Evolutionary conservation across 1,140 invertebrate species (phyloP), one percentile per base, ranked within the genome.

Genomic region (Zaprionus africanus): DNA sequence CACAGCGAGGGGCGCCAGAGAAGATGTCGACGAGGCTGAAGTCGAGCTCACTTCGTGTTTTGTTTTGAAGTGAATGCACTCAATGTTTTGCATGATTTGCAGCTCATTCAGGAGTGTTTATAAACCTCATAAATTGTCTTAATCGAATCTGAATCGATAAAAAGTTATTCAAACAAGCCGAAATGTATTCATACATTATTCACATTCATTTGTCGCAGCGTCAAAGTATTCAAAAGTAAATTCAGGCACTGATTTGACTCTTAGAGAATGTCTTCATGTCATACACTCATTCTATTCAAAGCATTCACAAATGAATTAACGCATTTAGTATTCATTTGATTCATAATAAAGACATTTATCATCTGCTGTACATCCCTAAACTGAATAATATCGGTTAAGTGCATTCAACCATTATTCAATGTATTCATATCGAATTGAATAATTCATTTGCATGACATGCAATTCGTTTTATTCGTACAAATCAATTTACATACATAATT

Each of bases 41-140:
- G 28, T 19, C 19, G 9, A 85, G 82, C 76, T 67, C 60, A 73
- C 86, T 85, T 79, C 56, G 66, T 72, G 74, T 82, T 38, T 49
- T 51, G 15, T 22, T 57, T 71, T 34, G 17, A 72, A 54, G 51
- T 65, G 69, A 72, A 65, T 28, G 62, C 31, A 46, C 61, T 65
- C 15, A 6, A 15, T 41, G 9, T 53, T 61, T 24, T 54, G 24
- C 28, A 31, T 22, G 31, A 7, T 63, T 51, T 12, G 15, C 31
- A 36, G 22, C 19, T 51, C 4, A 51, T 51, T 51, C 41, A 38
- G 13, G 4, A 15, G 36, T 38, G 36, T 7, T 38, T 5, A 9
- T 6, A 51, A 24, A 5, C 19, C 17, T 51, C 46, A 13, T 51
- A 13, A 51, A 49, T 6, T 19, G 9, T 11, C 2, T 49, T 2